These are phyloP conservation scores for Drosophila pegasa DNA, from an alignment of 2,888 invertebrate genomes.

Conservation along the genomic window DNA sequence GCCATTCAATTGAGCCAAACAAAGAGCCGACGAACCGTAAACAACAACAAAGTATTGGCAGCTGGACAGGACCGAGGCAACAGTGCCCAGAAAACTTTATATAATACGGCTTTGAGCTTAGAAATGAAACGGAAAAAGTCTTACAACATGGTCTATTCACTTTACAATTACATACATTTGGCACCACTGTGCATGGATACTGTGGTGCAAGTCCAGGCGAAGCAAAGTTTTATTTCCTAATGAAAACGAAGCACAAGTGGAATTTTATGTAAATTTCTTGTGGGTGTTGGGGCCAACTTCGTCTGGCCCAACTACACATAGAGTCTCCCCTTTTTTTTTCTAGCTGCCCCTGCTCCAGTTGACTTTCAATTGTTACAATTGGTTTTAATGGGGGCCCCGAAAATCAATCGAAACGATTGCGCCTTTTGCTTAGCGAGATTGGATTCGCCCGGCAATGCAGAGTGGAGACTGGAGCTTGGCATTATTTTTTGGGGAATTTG, in stretches of 20 bases:
- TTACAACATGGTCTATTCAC: background rate
- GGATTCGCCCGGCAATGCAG: slow-evolving; percentile 53
- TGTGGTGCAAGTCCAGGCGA: slow-evolving; percentile 4
- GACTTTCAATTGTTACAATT: slow-evolving; percentile 76
- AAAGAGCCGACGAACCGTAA: slow-evolving; percentile 61
- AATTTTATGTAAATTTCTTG: slow-evolving; percentile 71
- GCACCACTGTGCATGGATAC: slow-evolving; percentile 39
- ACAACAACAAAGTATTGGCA: slow-evolving; percentile 56
- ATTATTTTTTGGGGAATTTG: slow-evolving; percentile 34
- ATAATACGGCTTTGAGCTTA: background rate
- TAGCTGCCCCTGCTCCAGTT: slow-evolving; percentile 9
- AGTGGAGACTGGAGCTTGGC: slow-evolving; percentile 27
- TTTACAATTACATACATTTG: background rate
- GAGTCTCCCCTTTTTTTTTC: background rate
- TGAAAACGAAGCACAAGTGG: slow-evolving; percentile 64
- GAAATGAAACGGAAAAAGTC: background rate
- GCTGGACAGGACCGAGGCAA: slow-evolving; percentile 22
- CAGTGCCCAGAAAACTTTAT: slow-evolving; percentile 24
- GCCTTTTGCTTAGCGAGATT: slow-evolving; percentile 52
- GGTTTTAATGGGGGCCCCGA: slow-evolving; percentile 47
- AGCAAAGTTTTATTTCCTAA: slow-evolving; percentile 25
- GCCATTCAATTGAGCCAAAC: slow-evolving; percentile 56
- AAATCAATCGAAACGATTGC: slow-evolving; percentile 73
- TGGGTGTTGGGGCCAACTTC: slow-evolving; percentile 28
- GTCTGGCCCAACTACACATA: background rate